These are phyloP conservation scores for Temnothorax ravouxi DNA, from an alignment of 2,888 invertebrate species.

Conservation along the genomic window DNA sequence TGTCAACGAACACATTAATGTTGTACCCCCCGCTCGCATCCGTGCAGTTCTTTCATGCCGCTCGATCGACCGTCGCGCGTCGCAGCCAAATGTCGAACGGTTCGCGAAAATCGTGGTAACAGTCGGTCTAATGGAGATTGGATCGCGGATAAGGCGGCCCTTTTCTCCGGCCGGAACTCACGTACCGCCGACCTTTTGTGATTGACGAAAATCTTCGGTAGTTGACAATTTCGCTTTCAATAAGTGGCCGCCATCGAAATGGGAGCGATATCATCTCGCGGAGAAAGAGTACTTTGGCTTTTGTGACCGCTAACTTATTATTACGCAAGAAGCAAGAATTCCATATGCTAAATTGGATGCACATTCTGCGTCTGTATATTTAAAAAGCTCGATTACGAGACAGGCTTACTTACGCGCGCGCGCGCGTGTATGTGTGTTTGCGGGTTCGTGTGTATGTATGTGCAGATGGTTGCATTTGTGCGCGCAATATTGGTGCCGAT, in stretches of 20 bases:
- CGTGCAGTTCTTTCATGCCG: conserved; percentile 62
- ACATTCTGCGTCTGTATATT: conserved; percentile 36
- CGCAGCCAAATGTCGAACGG: conserved; percentile 39
- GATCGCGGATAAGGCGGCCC: conserved; percentile 56
- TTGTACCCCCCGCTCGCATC: conserved; percentile 64
- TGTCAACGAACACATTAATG: conserved; percentile 79
- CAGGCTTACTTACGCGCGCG: neutral
- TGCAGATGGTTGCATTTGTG: neutral
- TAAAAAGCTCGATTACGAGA: conserved; percentile 25
- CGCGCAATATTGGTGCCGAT: conserved; percentile 39
- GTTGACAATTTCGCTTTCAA: conserved; percentile 46
- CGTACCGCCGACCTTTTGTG: conserved; percentile 12
- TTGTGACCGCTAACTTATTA: conserved; percentile 40
- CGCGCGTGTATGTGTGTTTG: neutral
- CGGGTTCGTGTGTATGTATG: neutral
- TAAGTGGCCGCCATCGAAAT: conserved; percentile 33
- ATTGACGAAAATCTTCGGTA: conserved; percentile 34
- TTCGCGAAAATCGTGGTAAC: conserved; percentile 60
- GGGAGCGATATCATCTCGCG: conserved; percentile 12
- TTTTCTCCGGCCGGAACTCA: neutral
- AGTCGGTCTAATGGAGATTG: conserved; percentile 64
- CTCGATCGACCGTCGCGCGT: conserved; percentile 62
- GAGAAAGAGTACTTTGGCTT: conserved; percentile 16
- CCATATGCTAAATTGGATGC: conserved; percentile 30
- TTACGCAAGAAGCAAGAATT: conserved; percentile 36